phyloP scores from a whole-genome alignment of 2,888 invertebrate genomes.

The Baronia brevicornis region DNA sequence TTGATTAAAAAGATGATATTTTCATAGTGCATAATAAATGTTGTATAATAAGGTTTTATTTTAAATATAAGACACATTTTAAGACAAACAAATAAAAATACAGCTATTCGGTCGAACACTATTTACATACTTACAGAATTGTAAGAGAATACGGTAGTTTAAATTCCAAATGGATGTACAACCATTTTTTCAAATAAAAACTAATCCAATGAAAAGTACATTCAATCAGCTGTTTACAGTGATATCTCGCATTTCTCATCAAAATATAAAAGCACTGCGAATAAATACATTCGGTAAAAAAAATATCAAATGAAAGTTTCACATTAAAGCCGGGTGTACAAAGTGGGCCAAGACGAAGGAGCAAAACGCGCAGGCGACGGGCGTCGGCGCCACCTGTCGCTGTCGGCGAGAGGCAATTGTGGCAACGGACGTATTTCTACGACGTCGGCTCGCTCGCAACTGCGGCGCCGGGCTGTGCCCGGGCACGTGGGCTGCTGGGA shows the following conservation, averaged over 20 bases:
- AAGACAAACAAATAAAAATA: too few species aligned
- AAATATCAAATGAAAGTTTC: conserved; percentile 50
- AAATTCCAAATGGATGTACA: conserved; percentile 13
- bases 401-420: conserved; percentile 31
- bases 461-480: conserved; percentile 36
- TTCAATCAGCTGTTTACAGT: conserved; percentile 32
- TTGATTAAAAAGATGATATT: too few species aligned
- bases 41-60: too few species aligned
- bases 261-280: conserved; percentile 45
- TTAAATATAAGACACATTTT: too few species aligned
- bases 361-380: conserved; percentile 55
- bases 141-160: conserved; percentile 7
- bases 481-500: conserved; percentile 57
- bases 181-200: conserved; percentile 15
- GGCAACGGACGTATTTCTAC: conserved; percentile 23
- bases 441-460: conserved; percentile 49
- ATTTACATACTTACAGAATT: conserved; percentile 9
- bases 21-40: too few species aligned
- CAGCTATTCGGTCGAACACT: too few species aligned
- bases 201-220: conserved; percentile 21
- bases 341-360: conserved; percentile 32
- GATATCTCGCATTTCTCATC: conserved; percentile 25
- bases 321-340: conserved; percentile 42
- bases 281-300: conserved; percentile 39
- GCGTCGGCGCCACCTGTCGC: conserved; percentile 41